Conservation (phyloP, 2,113 vertebrate genomes). For the Corynorhinus townsendii region DNA sequence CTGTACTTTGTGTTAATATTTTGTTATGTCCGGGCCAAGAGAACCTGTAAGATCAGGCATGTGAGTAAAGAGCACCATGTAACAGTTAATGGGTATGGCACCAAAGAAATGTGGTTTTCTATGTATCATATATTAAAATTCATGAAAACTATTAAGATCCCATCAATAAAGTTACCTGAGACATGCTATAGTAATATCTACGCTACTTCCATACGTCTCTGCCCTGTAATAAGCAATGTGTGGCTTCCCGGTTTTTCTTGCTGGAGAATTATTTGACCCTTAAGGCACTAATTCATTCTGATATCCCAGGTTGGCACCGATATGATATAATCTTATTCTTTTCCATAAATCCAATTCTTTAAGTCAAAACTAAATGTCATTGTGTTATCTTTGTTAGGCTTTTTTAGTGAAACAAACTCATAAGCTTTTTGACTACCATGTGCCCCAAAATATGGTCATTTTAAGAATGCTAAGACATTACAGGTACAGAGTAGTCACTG, state of each 20-base stretch:
- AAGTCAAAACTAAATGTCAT: conserved; percentile 21
- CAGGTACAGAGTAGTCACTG: not conserved
- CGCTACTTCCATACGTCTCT: not conserved
- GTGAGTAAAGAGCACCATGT: not conserved
- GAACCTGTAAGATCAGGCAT: not conserved
- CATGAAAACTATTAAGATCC: not conserved
- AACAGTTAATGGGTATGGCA: not conserved
- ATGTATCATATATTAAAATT: not conserved
- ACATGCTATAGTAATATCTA: not conserved
- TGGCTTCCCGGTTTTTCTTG: not conserved
- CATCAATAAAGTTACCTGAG: not conserved
- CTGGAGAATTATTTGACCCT: not conserved
- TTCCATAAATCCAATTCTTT: conserved; percentile 5
- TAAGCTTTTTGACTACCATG: not conserved
- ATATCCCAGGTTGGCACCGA: not conserved
- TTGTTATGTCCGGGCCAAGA: not conserved
- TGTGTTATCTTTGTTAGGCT: not conserved
- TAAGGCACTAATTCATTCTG: conserved; percentile 20
- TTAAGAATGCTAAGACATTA: not conserved
- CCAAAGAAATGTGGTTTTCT: not conserved
- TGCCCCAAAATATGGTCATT: not conserved
- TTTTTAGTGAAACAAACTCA: conserved; percentile 4
- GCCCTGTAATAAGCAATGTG: not conserved
- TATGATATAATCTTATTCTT: not conserved
- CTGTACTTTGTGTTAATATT: not conserved